These are phyloP conservation scores for Pangasius sanitwongsei DNA, from an alignment of 2,797 vertebrate species.

Conservation along the genomic window DNA sequence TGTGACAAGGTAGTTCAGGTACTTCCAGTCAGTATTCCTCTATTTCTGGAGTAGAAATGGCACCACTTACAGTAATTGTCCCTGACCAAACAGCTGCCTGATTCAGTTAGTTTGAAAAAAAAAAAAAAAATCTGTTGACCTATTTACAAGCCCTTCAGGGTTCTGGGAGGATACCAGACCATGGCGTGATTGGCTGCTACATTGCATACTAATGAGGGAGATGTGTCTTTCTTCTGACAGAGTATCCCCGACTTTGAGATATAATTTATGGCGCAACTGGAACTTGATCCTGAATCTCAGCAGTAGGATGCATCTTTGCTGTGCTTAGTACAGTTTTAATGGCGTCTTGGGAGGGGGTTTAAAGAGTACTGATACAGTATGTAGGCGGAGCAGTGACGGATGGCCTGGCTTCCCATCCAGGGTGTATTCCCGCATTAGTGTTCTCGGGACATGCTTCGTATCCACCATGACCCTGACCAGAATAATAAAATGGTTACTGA, in stretches of 20 bases:
- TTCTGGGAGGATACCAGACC: neutral
- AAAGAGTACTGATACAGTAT: neutral
- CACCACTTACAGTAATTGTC: neutral
- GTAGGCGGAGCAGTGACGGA: neutral
- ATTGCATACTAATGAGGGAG: constrained; percentile 1
- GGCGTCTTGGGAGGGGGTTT: neutral
- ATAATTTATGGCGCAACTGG: neutral
- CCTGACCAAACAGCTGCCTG: neutral
- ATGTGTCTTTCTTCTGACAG: neutral
- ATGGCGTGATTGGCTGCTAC: neutral
- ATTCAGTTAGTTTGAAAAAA: neutral
- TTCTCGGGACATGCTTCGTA: neutral
- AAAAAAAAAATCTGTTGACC: neutral
- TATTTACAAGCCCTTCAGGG: constrained; percentile 19
- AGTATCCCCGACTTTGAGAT: neutral
- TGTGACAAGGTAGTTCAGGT: neutral
- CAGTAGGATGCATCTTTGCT: neutral
- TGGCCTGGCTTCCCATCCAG: neutral
- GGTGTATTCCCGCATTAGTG: neutral
- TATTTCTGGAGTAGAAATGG: neutral
- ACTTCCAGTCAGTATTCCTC: neutral
- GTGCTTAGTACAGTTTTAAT: neutral
- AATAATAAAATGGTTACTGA: neutral
- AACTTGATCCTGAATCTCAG: neutral
- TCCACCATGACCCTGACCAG: neutral